Percentiles rank a stretch among this genome's conserved stretches.
These are phyloP conservation scores for Drosophila seclusa DNA, from an alignment of 2,888 invertebrate genomes.

Conservation along the genomic window DNA sequence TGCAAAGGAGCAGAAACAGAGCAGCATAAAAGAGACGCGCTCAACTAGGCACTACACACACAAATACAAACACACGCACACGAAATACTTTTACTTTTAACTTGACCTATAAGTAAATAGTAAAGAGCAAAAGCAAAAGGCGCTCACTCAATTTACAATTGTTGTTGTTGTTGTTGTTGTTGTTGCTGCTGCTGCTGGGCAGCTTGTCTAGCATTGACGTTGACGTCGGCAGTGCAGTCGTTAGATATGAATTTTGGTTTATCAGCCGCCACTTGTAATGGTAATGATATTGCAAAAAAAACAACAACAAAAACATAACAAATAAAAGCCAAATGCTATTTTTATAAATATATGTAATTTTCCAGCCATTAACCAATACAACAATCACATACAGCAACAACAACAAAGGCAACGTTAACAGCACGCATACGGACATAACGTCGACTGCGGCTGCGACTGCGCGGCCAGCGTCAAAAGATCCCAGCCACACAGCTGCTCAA, in stretches of 20 bases:
- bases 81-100: conserved; percentile 76
- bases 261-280: conserved; percentile 43
- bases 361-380: conserved; percentile 72
- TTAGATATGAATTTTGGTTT: conserved; percentile 33
- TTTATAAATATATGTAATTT: conserved; percentile 58
- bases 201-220: conserved; percentile 41
- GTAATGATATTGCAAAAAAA: conserved; percentile 58
- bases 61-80: conserved; percentile 16
- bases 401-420: conserved; percentile 34
- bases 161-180: background rate
- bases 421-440: conserved; percentile 55
- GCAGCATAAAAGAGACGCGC: conserved; percentile 6
- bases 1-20: conserved; percentile 25
- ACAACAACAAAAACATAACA: conserved; percentile 9
- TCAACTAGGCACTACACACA: conserved; percentile 24
- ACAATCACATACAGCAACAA: conserved; percentile 16
- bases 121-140: conserved; percentile 59
- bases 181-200: background rate
- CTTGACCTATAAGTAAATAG: conserved; percentile 75
- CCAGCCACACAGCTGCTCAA: conserved; percentile 38
- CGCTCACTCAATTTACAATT: conserved; percentile 30
- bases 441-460: conserved; percentile 26
- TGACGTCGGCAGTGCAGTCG: conserved; percentile 25
- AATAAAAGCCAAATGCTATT: conserved; percentile 41
- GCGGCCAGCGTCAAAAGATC: conserved; percentile 38